Evolutionary conservation across 1,140 invertebrate species (phyloP).

Genomic region (Neoseiulus cucumeris): DNA sequence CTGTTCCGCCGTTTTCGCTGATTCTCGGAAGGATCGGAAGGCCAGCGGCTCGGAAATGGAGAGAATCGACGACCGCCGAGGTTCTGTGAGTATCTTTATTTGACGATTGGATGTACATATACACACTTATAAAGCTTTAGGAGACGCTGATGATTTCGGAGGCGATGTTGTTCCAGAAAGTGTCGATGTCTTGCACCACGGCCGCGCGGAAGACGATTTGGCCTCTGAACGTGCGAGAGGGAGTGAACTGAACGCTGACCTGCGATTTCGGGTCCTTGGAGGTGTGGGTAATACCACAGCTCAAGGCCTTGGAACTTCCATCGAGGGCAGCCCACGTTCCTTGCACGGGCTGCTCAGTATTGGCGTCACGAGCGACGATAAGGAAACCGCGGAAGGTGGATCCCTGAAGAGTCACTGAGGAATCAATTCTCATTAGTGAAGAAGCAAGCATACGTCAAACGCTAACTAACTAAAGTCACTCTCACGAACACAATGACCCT

Average conservation of each 20-base stretch:
- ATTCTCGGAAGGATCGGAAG: too few species aligned
- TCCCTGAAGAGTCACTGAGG: background rate
- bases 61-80: too few species aligned
- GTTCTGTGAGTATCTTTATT: too few species aligned
- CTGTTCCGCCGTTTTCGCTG: too few species aligned
- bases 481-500: too few species aligned
- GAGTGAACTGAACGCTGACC: background rate
- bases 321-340: background rate
- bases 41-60: too few species aligned
- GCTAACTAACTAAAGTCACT: too few species aligned
- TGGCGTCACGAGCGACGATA: conserved; percentile 2
- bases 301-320: background rate
- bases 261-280: background rate
- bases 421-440: too few species aligned
- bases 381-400: background rate
- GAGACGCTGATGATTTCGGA: background rate
- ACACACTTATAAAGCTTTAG: too few species aligned
- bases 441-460: too few species aligned
- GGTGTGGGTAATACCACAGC: background rate
- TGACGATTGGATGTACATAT: too few species aligned
- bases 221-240: background rate
- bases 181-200: background rate
- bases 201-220: background rate
- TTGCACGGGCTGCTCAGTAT: background rate
- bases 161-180: background rate